Percentiles rank a stretch among this genome's conserved stretches.
Conservation (phyloP, 2,888 invertebrate genomes). For the Rhamnusium bicolor region DNA sequence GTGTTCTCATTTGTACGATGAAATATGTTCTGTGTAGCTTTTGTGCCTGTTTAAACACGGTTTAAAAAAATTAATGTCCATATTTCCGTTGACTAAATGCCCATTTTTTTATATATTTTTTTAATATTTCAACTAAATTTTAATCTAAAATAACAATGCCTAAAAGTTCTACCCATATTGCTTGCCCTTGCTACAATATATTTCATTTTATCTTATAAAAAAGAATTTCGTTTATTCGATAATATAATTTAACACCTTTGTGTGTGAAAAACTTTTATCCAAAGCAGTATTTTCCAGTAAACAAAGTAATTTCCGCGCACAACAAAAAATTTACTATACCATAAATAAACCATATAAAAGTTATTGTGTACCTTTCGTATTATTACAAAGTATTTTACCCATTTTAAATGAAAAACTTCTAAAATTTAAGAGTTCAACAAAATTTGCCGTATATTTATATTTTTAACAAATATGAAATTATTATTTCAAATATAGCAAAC, state of each 20-base stretch:
- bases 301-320: neutral
- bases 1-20: too few species aligned
- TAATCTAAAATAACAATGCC: too few species aligned
- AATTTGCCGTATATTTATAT: neutral
- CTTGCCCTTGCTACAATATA: too few species aligned
- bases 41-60: too few species aligned
- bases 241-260: neutral
- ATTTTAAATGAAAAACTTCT: neutral
- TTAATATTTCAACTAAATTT: too few species aligned
- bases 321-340: neutral
- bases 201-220: neutral
- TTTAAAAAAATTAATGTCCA: too few species aligned
- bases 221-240: neutral
- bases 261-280: neutral
- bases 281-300: neutral
- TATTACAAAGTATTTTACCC: neutral
- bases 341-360: neutral
- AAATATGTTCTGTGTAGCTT: too few species aligned
- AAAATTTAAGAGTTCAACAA: neutral
- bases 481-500: too few species aligned
- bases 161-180: too few species aligned
- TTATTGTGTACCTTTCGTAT: neutral
- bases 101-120: too few species aligned
- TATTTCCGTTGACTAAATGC: too few species aligned
- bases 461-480: neutral